phyloP scores from a whole-genome alignment of 2,888 invertebrate genomes.

The Stegophylla sp. region DNA sequence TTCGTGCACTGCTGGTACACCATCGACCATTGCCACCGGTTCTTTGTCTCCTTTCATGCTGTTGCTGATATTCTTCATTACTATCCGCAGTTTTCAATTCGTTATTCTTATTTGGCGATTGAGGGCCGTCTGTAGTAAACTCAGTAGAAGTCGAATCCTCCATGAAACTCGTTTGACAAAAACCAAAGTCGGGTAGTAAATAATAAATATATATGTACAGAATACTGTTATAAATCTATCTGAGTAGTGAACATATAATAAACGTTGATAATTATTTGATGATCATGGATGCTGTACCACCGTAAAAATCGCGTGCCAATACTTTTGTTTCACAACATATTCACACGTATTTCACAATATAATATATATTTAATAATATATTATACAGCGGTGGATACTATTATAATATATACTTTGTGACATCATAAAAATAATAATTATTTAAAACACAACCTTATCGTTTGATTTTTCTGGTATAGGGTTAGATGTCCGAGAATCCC shows the following conservation, averaged over 20 bases:
- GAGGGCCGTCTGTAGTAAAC: background rate
- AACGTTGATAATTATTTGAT: slow-evolving; percentile 2
- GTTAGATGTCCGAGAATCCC: background rate
- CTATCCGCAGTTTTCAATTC: slow-evolving; percentile 15
- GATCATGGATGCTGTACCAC: slow-evolving; percentile 19
- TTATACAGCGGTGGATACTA: slow-evolving; percentile 17
- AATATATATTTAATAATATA: slow-evolving; percentile 18
- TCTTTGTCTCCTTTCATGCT: slow-evolving; percentile 59
- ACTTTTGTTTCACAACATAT: slow-evolving; percentile 47
- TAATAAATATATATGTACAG: background rate
- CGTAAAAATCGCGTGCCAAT: slow-evolving; percentile 55
- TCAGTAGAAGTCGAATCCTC: slow-evolving; percentile 12
- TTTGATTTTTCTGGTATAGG: background rate
- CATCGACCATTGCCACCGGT: slow-evolving; percentile 18
- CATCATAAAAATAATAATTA: background rate
- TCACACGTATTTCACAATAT: slow-evolving; percentile 52
- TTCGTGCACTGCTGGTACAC: slow-evolving; percentile 43
- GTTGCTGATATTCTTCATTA: slow-evolving; percentile 14
- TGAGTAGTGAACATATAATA: slow-evolving; percentile 15
- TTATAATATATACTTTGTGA: background rate
- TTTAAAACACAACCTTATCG: background rate
- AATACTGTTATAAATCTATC: slow-evolving; percentile 10
- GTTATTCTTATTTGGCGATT: background rate
- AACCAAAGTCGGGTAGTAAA: background rate
- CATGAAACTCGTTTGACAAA: slow-evolving; percentile 25